Conservation (phyloP, 2,113 vertebrate species). For the Pteruthius melanotis region DNA sequence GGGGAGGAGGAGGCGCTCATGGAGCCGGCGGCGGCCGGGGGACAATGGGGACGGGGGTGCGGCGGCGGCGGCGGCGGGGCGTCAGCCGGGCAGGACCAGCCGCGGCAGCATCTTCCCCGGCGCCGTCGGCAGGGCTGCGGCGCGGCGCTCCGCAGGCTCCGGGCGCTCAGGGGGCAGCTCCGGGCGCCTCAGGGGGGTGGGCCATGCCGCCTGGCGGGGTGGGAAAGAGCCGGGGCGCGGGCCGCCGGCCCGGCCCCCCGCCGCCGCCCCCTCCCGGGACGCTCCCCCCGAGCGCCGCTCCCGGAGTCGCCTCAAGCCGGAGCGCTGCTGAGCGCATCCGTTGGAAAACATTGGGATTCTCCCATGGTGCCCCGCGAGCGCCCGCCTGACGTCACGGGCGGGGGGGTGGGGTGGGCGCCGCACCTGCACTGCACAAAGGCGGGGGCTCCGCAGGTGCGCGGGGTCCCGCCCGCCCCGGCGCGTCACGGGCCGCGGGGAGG, state of each 20-base stretch:
- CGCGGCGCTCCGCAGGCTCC: conserved; percentile 20
- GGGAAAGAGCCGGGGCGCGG: too few species aligned
- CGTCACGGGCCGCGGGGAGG: neutral
- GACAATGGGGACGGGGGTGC: conserved; percentile 68
- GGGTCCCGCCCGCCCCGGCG: neutral
- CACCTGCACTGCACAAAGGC: conserved; percentile 60
- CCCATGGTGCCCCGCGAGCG: too few species aligned
- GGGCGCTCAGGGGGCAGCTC: conserved; percentile 18
- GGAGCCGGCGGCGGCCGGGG: conserved; percentile 58
- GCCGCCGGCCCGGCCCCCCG: too few species aligned
- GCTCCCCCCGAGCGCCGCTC: too few species aligned
- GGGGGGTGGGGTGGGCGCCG: neutral
- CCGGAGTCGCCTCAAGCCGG: too few species aligned
- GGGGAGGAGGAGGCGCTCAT: conserved; percentile 72
- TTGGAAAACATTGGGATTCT: too few species aligned
- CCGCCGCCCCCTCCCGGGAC: too few species aligned
- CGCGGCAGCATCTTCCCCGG: conserved; percentile 20
- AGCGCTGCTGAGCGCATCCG: too few species aligned
- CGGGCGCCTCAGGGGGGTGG: neutral
- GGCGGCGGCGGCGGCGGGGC: neutral
- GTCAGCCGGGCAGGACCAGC: conserved; percentile 41
- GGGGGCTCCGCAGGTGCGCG: neutral
- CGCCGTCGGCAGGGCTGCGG: conserved; percentile 20
- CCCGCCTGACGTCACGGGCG: too few species aligned
- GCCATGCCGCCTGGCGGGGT: too few species aligned